Base-by-base conservation (phyloP, 2,113 vertebrate species). In the Pseudorasbora parva region DNA sequence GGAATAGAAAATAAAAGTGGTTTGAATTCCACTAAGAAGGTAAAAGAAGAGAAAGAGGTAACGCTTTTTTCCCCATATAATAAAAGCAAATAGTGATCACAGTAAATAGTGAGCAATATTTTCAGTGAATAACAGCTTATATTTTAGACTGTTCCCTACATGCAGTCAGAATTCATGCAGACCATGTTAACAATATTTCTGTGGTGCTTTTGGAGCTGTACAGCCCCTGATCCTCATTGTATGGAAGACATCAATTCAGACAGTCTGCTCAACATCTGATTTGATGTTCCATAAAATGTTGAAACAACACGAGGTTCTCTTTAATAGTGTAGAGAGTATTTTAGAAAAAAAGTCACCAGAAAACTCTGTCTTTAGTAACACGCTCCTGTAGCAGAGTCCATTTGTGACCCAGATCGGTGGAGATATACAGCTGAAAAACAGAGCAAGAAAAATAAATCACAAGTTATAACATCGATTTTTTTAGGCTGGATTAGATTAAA, bases 311-410 rank as follows among this genome's bases (percentile, higher is more conserved):
- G n/a, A 57, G 15, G 1, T 82, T 8, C 23, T 62, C 43, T 17
- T 14, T 3, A 23, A 8, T 27, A n/a, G 0, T 54, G 10, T 66
- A 33, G 15, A 76, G 25, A 49, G 14, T 49, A 8, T 68, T 68
- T 37, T 47, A 76, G 23, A 54, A 84, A 30, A 19, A 0, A 3
- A 91, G 86, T 92, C 69, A 99, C 98, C 97, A 99, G 93, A 96
- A 99, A 66, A 98, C 92, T 78, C 93, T 94, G 86, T 97, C 98
- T 90, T 98, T 98, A 85, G 96, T 97, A 86, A 97, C 97, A 19
- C 91, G 93, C 83, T 99, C 97, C 88, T 96, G 97, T n/a, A 99
- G 93, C 45, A 97, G 92, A 0, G 89, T 94, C 98, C 97, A 99
- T 91, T 95, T 97, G 87, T 92, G 95, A 4, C 97, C 98, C 91